Evolutionary conservation across 2,113 vertebrate genomes (phyloP), one percentile per base, ranked within the genome.

Genomic region (Podarcis cretensis): DNA sequence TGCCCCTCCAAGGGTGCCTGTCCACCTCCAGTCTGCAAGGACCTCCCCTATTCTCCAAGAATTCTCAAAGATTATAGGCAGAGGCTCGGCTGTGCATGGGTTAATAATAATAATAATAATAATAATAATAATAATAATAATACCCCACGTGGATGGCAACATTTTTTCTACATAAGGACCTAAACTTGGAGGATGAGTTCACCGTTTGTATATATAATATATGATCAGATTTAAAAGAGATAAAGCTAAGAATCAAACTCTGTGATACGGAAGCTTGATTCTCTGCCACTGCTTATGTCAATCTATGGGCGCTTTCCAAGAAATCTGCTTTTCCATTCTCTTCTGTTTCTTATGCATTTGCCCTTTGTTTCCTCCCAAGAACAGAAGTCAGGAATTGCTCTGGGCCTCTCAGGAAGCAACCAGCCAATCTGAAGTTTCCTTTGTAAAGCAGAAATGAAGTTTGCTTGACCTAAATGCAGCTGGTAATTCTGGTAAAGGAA

Each of bases 361-460:
- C 91, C 81, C 94, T 93, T 92, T 93, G 92, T 95, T 95, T 93
- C 79, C 82, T 91, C 0, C 0, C 83, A 40, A 87, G 92, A 91
- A 84, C 91, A 86, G 90, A 89, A 95, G 92, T 87, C 91, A 96
- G 68, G 59, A 92, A 93, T 92, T 92, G 88, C 93, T 95, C 83
- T 90, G 92, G 92, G 93, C 90, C 91, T 94, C 93, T 91, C 82
- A 96, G 92, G 88, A 95, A 96, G 87, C 89, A 94, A 84, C 13
- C 91, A 89, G 74, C 83, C 92, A 90, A 89, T 80, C 90, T 63
- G 6, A 63, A 85, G 12, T 76, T 95, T 68, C 84, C 93, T 92
- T 78, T 78, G 85, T 68, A 32, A 37, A 76, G 32, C 4, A 48
- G 30, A 48, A 27, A 77, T 21, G 25, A 37, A 18, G 25, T 68